Evolutionary conservation across 2,113 vertebrate species (phyloP).

Genomic region (Takifugu bimaculatus): DNA sequence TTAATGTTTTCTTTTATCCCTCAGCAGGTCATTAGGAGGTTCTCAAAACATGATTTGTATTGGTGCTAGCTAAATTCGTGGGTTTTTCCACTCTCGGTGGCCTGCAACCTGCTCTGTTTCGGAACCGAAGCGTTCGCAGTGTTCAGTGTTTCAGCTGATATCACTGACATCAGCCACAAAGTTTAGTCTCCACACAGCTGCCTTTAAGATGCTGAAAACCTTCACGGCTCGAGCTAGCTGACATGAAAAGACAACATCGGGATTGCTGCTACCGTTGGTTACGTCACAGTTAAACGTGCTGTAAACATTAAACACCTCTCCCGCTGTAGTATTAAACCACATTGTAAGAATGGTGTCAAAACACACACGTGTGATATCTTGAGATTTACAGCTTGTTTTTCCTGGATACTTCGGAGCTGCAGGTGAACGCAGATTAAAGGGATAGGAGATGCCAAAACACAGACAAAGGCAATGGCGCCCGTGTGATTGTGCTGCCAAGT

Average conservation of each 20-base stretch:
- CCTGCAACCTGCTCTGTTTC: no score
- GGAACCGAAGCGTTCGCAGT: no score
- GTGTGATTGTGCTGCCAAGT: constrained; percentile 9
- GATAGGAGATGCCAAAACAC: not conserved
- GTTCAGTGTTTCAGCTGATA: not conserved
- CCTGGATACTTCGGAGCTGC: not conserved
- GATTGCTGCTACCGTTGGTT: no score
- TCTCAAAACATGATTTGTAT: not conserved
- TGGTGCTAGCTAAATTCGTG: not conserved
- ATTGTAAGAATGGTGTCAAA: not conserved
- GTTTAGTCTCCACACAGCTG: not conserved
- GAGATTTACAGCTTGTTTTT: not conserved
- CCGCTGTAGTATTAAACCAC: not conserved
- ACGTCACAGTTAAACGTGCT: not conserved
- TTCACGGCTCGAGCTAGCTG: not conserved
- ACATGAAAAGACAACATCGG: constrained; percentile 3
- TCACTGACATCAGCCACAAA: not conserved
- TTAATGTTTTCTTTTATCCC: no score
- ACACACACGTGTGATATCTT: constrained; percentile 7
- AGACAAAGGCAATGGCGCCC: constrained; percentile 27
- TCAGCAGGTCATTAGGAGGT: no score
- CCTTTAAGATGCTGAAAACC: not conserved
- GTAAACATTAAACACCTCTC: constrained; percentile 8
- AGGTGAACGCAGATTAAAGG: not conserved
- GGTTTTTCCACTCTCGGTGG: not conserved